These are phyloP conservation scores for Ascaphus truei DNA, from an alignment of 2,113 vertebrate species.

Conservation along the genomic window DNA sequence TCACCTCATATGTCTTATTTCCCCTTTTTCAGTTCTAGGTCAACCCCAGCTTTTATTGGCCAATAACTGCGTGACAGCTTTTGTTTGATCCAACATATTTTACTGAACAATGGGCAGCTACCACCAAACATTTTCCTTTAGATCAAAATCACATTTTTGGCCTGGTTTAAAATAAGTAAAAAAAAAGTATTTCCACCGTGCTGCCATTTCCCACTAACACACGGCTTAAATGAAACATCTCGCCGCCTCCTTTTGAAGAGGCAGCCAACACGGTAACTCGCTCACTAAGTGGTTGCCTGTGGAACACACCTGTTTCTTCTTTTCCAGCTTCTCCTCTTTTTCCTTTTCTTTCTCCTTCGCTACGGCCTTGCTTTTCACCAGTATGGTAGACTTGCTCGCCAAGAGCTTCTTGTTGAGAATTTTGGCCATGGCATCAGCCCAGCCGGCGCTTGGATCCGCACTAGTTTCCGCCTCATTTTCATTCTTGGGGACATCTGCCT, in stretches of 20 bases:
- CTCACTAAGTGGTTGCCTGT: background rate
- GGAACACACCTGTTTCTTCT: slow-evolving; percentile 69
- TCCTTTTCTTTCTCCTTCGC: slow-evolving; percentile 71
- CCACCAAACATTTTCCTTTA: background rate
- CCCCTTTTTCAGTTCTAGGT: background rate
- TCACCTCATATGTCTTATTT: no score
- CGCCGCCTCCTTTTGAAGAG: background rate
- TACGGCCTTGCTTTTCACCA: slow-evolving; percentile 78
- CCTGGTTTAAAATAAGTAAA: background rate
- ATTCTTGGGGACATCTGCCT: background rate
- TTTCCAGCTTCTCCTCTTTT: slow-evolving; percentile 68
- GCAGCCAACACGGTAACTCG: background rate
- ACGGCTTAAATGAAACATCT: background rate
- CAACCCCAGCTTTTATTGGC: background rate
- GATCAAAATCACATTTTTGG: background rate
- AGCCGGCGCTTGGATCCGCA: slow-evolving; percentile 62
- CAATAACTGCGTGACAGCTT: background rate
- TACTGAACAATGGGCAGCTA: background rate
- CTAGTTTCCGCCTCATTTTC: slow-evolving; percentile 35
- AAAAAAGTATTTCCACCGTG: background rate
- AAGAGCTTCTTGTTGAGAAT: slow-evolving; percentile 78
- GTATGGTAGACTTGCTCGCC: slow-evolving; percentile 65
- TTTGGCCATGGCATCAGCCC: slow-evolving; percentile 95
- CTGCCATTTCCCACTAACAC: background rate
- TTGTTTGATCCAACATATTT: background rate